phyloP scores from a whole-genome alignment of 2,888 invertebrate species.

The Cheilosia variabilis region DNA sequence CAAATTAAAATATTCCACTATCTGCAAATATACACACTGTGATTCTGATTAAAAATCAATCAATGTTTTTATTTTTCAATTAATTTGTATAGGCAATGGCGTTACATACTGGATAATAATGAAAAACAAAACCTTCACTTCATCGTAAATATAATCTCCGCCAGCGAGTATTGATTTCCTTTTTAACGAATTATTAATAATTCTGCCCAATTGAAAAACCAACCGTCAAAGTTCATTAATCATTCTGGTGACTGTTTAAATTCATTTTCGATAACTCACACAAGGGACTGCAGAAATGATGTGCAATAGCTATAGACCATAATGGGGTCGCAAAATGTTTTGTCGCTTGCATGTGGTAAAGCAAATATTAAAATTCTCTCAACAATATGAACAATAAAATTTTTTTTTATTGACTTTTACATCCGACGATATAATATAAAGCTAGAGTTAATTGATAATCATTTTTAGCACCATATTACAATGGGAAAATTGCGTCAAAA shows the following conservation, averaged over 20 bases:
- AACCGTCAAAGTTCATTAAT: conserved; percentile 40
- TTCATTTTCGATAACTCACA: conserved; percentile 35
- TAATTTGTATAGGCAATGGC: neutral
- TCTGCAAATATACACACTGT: neutral
- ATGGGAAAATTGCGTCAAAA: too few relatives aligned
- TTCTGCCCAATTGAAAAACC: conserved; percentile 1
- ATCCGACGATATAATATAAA: too few relatives aligned
- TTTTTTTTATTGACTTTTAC: too few relatives aligned
- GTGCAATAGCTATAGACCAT: neutral
- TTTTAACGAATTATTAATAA: conserved; percentile 7
- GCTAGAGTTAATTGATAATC: too few relatives aligned
- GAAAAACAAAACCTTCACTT: too few relatives aligned
- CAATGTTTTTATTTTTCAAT: neutral
- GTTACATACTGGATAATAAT: neutral
- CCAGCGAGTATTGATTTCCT: neutral
- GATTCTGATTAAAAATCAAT: conserved; percentile 1
- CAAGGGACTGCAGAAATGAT: neutral
- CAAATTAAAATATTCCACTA: neutral
- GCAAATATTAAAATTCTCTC: too few relatives aligned
- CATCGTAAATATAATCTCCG: too few relatives aligned
- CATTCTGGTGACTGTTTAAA: conserved; percentile 34
- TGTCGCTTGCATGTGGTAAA: too few relatives aligned
- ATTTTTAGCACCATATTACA: too few relatives aligned
- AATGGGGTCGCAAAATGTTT: neutral
- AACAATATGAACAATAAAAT: too few relatives aligned